These are phyloP conservation scores for Shinisaurus crocodilurus DNA, from an alignment of 2,113 vertebrate species.

Conservation along the genomic window DNA sequence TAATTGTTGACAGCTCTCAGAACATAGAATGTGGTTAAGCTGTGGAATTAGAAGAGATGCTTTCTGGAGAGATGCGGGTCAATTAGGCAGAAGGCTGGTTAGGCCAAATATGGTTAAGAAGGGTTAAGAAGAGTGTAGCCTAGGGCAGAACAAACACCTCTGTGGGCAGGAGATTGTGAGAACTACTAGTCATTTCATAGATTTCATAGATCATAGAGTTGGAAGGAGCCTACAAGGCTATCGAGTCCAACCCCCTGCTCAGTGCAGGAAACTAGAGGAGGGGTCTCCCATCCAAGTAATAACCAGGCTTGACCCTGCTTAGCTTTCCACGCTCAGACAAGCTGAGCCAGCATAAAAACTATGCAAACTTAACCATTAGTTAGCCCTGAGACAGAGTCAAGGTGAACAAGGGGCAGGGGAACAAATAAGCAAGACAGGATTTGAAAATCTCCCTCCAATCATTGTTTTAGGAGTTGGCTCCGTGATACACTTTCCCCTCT, in stretches of 20 bases:
- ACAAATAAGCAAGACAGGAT: too few species aligned
- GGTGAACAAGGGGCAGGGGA: not conserved
- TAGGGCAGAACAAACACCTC: not conserved
- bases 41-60: not conserved
- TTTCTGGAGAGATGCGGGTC: not conserved
- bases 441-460: too few species aligned
- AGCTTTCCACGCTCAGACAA: too few species aligned
- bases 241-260: too few species aligned
- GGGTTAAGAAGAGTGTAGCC: not conserved
- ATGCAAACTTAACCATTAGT: not conserved
- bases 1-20: fast-evolving
- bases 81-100: not conserved
- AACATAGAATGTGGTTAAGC: not conserved
- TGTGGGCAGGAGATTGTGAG: not conserved
- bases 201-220: too few species aligned
- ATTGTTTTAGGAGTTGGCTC: too few species aligned
- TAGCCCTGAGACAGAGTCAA: not conserved
- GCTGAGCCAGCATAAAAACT: too few species aligned
- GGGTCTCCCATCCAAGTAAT: too few species aligned
- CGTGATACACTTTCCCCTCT: too few species aligned
- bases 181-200: not conserved
- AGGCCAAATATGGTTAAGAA: not conserved
- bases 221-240: too few species aligned
- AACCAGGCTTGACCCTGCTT: too few species aligned
- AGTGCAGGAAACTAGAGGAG: too few species aligned